Percentiles rank a stretch among this genome's conserved stretches.
phyloP scores from a whole-genome alignment of 2,113 vertebrate species.

The Uropsilus gracilis region DNA sequence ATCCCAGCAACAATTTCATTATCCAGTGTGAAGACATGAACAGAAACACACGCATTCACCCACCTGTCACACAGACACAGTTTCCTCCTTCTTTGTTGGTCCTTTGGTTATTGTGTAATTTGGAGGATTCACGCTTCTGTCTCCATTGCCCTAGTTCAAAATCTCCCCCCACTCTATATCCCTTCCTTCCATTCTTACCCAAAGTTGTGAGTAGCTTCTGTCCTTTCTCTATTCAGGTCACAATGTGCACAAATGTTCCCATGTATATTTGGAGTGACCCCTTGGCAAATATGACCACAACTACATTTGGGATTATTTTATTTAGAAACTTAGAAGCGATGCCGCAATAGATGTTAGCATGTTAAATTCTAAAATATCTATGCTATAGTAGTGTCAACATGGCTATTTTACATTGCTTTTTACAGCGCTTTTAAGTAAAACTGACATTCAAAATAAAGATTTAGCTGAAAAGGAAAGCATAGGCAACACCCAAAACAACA shows the following conservation, averaged over 20 bases:
- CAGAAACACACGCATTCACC: not conserved
- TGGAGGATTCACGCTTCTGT: not conserved
- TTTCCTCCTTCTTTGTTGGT: not conserved
- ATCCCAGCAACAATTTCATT: slow-evolving; percentile 25
- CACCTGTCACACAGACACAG: not conserved
- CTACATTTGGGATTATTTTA: not conserved
- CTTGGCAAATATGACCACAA: not conserved
- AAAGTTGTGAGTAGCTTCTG: not conserved
- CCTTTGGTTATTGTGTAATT: not conserved
- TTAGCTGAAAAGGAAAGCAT: not conserved
- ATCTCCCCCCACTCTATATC: not conserved
- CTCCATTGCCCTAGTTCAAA: not conserved
- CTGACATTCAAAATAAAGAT: not conserved
- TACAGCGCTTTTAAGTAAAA: slow-evolving; percentile 3
- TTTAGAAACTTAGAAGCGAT: not conserved
- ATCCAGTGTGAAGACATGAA: not conserved
- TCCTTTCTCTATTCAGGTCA: not conserved
- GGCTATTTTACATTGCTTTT: not conserved
- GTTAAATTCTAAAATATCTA: not conserved
- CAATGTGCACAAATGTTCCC: not conserved
- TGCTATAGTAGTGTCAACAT: not conserved
- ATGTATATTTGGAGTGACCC: not conserved
- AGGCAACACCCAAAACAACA: not conserved
- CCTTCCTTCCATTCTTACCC: not conserved
- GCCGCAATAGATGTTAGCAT: not conserved